These are phyloP conservation scores for Nautilus pompilius DNA, from an alignment of 1,140 invertebrate species.

Conservation along the genomic window DNA sequence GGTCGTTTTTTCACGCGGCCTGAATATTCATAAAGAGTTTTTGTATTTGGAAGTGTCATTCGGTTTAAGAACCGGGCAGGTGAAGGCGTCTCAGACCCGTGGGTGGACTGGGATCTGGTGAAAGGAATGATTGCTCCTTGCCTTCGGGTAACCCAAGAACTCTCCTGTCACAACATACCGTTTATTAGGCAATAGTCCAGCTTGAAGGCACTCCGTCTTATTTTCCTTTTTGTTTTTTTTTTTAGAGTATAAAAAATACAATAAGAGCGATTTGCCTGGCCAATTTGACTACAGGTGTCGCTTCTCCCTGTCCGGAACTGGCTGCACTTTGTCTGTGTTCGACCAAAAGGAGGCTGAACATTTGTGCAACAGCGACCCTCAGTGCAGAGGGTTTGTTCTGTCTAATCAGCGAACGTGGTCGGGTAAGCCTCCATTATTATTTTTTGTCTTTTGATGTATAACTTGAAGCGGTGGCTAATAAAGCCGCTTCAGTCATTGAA, in stretches of 20 bases:
- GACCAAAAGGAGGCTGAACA: constrained; percentile 51
- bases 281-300: constrained; percentile 53
- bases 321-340: constrained; percentile 52
- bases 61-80: too few relatives aligned
- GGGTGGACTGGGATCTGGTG: too few relatives aligned
- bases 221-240: background rate
- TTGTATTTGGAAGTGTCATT: too few relatives aligned
- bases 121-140: too few relatives aligned
- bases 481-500: background rate
- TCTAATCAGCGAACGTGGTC: constrained; percentile 51
- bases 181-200: background rate
- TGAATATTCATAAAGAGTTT: too few relatives aligned
- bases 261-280: constrained; percentile 44
- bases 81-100: too few relatives aligned
- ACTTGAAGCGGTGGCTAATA: too few relatives aligned
- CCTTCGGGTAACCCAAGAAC: too few relatives aligned
- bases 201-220: background rate
- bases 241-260: constrained; percentile 24
- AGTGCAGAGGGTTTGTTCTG: constrained; percentile 53
- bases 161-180: too few relatives aligned
- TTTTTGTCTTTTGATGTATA: too few relatives aligned
- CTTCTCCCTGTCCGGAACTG: constrained; percentile 41
- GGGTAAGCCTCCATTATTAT: constrained; percentile 36
- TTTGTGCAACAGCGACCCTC: constrained; percentile 46
- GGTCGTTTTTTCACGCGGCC: too few relatives aligned